These are phyloP conservation scores for Limnephilus lunatus DNA, from an alignment of 2,888 invertebrate species.

Conservation along the genomic window DNA sequence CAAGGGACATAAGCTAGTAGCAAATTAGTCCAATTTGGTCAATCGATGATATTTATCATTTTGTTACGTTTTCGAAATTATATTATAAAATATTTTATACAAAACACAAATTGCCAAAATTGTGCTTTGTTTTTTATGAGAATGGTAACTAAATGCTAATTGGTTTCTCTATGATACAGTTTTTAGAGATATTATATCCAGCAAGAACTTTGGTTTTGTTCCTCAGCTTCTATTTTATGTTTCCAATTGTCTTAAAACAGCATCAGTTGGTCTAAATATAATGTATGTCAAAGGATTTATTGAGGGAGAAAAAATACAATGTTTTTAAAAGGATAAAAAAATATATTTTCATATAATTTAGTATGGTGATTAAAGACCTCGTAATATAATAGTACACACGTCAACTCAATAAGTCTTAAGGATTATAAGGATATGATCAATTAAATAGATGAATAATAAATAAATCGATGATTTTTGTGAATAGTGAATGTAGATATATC, in stretches of 20 bases:
- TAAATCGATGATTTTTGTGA: conserved; percentile 44
- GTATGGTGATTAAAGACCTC: neutral
- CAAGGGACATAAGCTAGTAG: too few relatives aligned
- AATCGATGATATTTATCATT: too few relatives aligned
- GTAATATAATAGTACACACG: neutral
- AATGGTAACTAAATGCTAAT: too few relatives aligned
- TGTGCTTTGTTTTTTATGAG: too few relatives aligned
- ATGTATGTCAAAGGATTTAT: neutral
- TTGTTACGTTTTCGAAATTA: too few relatives aligned
- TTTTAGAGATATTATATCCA: neutral
- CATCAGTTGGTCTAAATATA: neutral
- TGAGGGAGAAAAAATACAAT: neutral
- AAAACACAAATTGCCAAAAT: too few relatives aligned
- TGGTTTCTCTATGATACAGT: neutral
- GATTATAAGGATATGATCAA: conserved; percentile 11
- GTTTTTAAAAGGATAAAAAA: neutral
- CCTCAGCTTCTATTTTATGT: neutral
- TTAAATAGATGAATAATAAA: conserved; percentile 49
- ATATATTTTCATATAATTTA: conserved; percentile 6
- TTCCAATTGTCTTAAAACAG: neutral
- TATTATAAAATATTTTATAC: too few relatives aligned
- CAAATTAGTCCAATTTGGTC: too few relatives aligned
- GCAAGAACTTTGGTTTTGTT: neutral
- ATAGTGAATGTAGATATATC: neutral
- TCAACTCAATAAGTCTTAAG: conserved; percentile 5